A percentile compares a stretch with the other conserved stretches of the same genome.
Conservation (phyloP, 2,888 invertebrate genomes). For the Sceliomorpha sp. region DNA sequence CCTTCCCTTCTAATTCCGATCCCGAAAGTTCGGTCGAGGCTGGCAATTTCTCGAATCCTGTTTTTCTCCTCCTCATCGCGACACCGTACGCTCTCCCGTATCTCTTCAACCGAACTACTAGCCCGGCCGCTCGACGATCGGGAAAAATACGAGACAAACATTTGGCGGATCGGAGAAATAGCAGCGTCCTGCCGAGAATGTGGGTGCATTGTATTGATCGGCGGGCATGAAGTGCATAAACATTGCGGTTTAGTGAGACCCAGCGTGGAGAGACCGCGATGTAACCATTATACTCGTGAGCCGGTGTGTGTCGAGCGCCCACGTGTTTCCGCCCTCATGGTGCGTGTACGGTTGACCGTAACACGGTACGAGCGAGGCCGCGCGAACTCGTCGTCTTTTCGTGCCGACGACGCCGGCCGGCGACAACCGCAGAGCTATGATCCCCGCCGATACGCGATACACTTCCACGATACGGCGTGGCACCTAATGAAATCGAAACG, state of each 20-base stretch:
- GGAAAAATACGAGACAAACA: conserved; percentile 50
- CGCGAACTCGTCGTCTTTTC: conserved; percentile 39
- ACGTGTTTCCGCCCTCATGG: conserved; percentile 75
- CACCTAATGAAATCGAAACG: conserved; percentile 54
- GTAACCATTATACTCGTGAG: conserved; percentile 71
- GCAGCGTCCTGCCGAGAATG: conserved; percentile 56
- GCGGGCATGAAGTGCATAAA: conserved; percentile 69
- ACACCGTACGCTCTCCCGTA: conserved; percentile 27
- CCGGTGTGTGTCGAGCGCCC: conserved; percentile 65
- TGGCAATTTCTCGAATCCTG: too few relatives aligned
- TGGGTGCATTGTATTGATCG: conserved; percentile 71
- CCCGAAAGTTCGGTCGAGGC: too few relatives aligned
- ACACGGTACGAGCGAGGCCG: conserved; percentile 27
- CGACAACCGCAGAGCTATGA: conserved; percentile 20
- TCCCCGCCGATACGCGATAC: conserved; percentile 42
- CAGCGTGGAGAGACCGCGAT: conserved; percentile 53
- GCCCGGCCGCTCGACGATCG: conserved; percentile 39
- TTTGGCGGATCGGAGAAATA: conserved; percentile 38
- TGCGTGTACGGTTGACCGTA: conserved; percentile 45
- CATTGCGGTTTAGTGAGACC: conserved; percentile 67
- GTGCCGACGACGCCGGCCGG: conserved; percentile 17
- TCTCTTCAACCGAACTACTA: conserved; percentile 44
- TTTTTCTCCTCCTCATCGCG: background rate
- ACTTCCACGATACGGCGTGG: conserved; percentile 37
- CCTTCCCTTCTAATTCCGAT: too few relatives aligned